Percentiles rank a stretch among this genome's conserved stretches.
Conservation (phyloP, 1,140 invertebrate genomes). For the Cotesia vestalis region DNA sequence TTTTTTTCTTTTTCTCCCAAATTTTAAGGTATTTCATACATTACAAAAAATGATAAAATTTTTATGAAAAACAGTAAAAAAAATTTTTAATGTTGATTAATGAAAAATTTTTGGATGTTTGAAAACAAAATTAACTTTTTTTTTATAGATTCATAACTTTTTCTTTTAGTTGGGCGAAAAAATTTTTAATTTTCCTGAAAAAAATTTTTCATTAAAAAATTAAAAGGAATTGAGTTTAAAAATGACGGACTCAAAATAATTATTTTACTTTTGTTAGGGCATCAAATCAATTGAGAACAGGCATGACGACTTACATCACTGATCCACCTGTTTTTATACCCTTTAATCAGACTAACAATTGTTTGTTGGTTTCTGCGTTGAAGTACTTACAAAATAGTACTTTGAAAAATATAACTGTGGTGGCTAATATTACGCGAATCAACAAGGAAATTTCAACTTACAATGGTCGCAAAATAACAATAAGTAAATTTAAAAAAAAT, state of each 20-base stretch:
- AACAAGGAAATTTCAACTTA: conserved; percentile 40
- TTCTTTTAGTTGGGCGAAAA: too few species aligned
- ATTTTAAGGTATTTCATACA: too few species aligned
- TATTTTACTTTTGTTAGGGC: conserved; percentile 17
- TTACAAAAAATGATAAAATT: too few species aligned
- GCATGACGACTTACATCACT: conserved; percentile 39
- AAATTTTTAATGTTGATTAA: too few species aligned
- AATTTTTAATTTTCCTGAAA: too few species aligned
- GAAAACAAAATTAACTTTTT: too few species aligned
- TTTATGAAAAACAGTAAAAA: too few species aligned
- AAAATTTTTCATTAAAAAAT: too few species aligned
- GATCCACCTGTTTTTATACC: conserved; percentile 32
- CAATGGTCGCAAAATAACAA: conserved; percentile 43
- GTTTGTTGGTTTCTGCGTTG: conserved; percentile 27
- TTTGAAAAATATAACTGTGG: conserved; percentile 9
- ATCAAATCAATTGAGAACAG: conserved; percentile 44
- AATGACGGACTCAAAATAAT: too few species aligned
- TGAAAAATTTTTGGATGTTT: too few species aligned
- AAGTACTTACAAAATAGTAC: conserved; percentile 19
- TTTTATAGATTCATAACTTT: too few species aligned
- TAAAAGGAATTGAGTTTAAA: too few species aligned
- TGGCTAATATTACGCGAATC: conserved; percentile 10
- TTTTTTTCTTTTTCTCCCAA: conserved; percentile 17
- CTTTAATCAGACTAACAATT: conserved; percentile 45
- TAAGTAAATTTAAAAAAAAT: conserved; percentile 37